Base-by-base conservation (phyloP, 1,140 invertebrate species). In the Bombus balteatus region DNA sequence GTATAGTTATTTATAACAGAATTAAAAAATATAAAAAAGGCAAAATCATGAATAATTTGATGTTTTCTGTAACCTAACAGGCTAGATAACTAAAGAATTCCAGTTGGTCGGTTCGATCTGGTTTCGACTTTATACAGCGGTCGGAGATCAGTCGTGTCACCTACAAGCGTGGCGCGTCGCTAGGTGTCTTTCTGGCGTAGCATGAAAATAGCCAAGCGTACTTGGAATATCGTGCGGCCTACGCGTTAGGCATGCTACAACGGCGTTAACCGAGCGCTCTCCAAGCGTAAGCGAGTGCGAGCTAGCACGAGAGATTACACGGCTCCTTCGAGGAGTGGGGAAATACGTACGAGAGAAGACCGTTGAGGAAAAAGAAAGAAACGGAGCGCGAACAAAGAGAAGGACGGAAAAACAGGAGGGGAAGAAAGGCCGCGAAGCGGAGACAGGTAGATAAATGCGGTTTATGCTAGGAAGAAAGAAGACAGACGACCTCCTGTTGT, bases 121-220 rank as follows among this genome's bases (percentile, higher is more conserved):
- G 47, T 90, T 90, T 75, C 83, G 70, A 68, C 73, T 91, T 88
- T 83, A 87, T 81, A 88, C 85, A 80, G 72, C 83, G 57, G 37
- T 83, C 62, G 34, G 78, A 70, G 83, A 68, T 72, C 72, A 28
- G 75, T 70, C 53, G 68, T 77, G 87, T 83, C 87, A 81, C 73
- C 81, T 71, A 72, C 28, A 86, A 82, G 68, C 65, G 76, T 80
- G 75, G 75, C 81, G 88, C 83, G 87, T 85, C 59, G 83, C 66
- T 88, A 82, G 81, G 83, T 88, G 81, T 88, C 86, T 91, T 90
- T 87, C 83, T 86, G 76, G 83, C 83, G 88, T 91, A 90, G 88
- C 91, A 87, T 92, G 91, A 92, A 92, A 92, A 92, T 91, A 89
- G 90, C 87, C 87, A 62, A 87, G 87, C 88, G 86, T 92, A 91